Evolutionary conservation across 2,888 invertebrate species (phyloP).

Genomic region (Tetanocera ferruginea): DNA sequence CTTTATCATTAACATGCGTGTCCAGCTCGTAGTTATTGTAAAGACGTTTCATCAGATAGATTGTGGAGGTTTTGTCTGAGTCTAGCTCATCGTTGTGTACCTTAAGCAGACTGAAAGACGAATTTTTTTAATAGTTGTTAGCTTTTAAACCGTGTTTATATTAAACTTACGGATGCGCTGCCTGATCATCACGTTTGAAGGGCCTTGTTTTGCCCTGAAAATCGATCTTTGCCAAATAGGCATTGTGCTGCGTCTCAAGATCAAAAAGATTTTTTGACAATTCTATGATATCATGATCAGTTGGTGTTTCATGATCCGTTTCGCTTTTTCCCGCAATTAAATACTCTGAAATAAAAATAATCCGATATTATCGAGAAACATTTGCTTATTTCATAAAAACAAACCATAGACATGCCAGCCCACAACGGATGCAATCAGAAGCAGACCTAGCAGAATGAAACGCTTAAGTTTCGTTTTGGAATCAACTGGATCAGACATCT

Average conservation of each 20-base stretch:
- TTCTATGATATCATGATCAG: conserved; percentile 49
- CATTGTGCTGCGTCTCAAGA: conserved; percentile 55
- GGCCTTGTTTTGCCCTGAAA: conserved; percentile 60
- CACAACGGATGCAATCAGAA: conserved; percentile 56
- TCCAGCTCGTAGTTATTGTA: conserved; percentile 62
- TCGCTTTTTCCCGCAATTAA: conserved; percentile 44
- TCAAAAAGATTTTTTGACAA: conserved; percentile 56
- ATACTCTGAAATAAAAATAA: conserved; percentile 53
- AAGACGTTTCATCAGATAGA: conserved; percentile 55
- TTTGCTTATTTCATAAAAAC: not conserved
- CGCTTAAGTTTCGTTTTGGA: conserved; percentile 51
- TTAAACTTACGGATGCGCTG: conserved; percentile 57
- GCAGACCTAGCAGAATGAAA: conserved; percentile 55
- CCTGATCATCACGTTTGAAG: conserved; percentile 58
- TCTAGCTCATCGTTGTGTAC: conserved; percentile 55
- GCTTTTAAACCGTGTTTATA: not conserved
- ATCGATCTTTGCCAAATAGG: conserved; percentile 57
- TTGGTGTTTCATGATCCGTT: conserved; percentile 40
- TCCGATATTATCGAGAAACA: not conserved
- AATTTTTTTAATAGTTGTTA: not conserved
- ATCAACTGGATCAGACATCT: conserved; percentile 13
- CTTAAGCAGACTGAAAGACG: conserved; percentile 54
- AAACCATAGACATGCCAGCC: conserved; percentile 64
- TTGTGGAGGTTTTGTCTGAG: conserved; percentile 56
- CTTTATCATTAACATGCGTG: conserved; percentile 50